Base-by-base conservation (phyloP, 2,888 invertebrate genomes). In the Linnaemya tessellans region DNA sequence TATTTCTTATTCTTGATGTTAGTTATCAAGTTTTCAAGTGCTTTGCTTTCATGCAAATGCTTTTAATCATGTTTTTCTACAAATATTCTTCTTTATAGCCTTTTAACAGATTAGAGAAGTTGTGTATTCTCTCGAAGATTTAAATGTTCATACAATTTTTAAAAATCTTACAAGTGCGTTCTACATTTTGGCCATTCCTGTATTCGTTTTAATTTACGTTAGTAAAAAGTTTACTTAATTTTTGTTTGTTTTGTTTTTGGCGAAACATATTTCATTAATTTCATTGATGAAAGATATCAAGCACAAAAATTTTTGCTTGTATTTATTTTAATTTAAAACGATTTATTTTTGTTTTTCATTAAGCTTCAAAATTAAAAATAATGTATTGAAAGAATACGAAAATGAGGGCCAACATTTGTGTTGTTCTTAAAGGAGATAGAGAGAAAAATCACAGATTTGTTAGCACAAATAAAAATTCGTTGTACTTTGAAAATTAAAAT, bases 261-360 rank as follows among this genome's bases (percentile, higher is more conserved):
- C 22, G 38, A 22, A 71, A 13, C 30, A 38, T 79, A 30, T 73
- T 67, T 62, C 43, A 43, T 68, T 81, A 43, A 81, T 74, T 67
- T 74, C 51, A 68, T 74, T 74, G 67, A 60, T 67, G 74, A 74
- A 74, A 74, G 80, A 80, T 68, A 80, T 67, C 74, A n/a, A 60
- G 67, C 67, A 68, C n/a, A 80, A 74, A 49, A 18, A 18, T 65
- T 56, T 30, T 20, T 51, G 20, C 43, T 54, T 35, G 3, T 49
- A 30, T 51, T 1, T 71, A 1, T 25, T 64, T 60, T 60, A 25
- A 15, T 30, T 46, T 67, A 20, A 15, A 58, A 46, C 30, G n/a
- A 65, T 65, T 77, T 68, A 58, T 60, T 70, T 68, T 41, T 41
- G 38, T 68, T 78, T 43, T 65, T 78, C 20, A 51, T 51, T 62